These are phyloP conservation scores for Papilio demoleus DNA, from an alignment of 2,888 invertebrate species.

Conservation along the genomic window DNA sequence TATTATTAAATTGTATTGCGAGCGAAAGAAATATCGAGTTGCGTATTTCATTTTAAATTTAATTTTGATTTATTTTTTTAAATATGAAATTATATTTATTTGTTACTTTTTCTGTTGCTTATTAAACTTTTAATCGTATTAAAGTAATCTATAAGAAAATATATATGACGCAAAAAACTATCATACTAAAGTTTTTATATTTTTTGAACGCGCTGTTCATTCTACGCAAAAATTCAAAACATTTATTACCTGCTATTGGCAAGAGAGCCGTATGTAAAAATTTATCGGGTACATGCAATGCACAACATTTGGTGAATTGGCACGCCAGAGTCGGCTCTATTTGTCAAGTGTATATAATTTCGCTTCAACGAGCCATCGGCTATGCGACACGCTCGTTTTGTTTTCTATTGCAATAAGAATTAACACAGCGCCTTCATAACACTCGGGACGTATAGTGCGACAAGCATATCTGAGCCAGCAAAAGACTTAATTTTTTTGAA, in stretches of 20 bases:
- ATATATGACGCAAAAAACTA: slow-evolving; percentile 6
- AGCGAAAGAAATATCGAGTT: slow-evolving; percentile 32
- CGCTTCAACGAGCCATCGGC: slow-evolving; percentile 55
- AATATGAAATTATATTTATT: background rate
- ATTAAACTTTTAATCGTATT: background rate
- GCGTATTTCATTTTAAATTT: slow-evolving; percentile 4
- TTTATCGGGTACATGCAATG: slow-evolving; percentile 63
- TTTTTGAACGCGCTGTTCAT: slow-evolving; percentile 51
- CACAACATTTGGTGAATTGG: slow-evolving; percentile 65
- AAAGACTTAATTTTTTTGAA: too few species aligned
- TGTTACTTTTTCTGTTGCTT: background rate
- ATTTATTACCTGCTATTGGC: slow-evolving; percentile 64
- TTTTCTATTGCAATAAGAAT: slow-evolving; percentile 49
- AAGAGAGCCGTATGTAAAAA: slow-evolving; percentile 57
- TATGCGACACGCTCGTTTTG: slow-evolving; percentile 50
- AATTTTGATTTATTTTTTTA: slow-evolving; percentile 2
- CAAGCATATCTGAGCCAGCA: too few species aligned
- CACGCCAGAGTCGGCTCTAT: slow-evolving; percentile 57
- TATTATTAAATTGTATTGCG: slow-evolving; percentile 30
- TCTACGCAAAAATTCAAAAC: slow-evolving; percentile 51
- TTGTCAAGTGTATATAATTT: slow-evolving; percentile 70
- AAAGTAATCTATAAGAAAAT: background rate
- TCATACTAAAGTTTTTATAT: slow-evolving; percentile 43
- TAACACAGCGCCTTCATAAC: slow-evolving; percentile 44
- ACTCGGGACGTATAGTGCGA: slow-evolving; percentile 1